Conservation (phyloP, 2,113 vertebrate genomes). For the Nansenia antarctica region DNA sequence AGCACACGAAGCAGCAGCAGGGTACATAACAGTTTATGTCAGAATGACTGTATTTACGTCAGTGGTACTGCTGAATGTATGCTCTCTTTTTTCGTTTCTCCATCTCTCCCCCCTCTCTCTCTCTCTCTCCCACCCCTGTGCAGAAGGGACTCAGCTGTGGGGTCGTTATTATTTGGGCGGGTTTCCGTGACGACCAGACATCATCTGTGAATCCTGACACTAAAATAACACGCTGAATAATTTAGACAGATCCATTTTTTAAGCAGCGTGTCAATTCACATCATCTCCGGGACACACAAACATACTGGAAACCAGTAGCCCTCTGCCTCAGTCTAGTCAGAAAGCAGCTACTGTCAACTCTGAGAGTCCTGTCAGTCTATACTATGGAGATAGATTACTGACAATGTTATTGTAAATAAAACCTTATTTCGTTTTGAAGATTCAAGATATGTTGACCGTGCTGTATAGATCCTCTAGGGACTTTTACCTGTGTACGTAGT, state of each 20-base stretch:
- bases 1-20: not conserved
- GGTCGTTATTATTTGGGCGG: slow-evolving; percentile 57
- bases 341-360: too few relatives aligned
- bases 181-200: slow-evolving; percentile 74
- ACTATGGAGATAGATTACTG: not conserved
- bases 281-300: slow-evolving; percentile 27
- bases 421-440: not conserved
- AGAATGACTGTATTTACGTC: not conserved
- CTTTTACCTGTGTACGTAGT: too few relatives aligned
- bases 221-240: slow-evolving; percentile 80
- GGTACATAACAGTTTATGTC: not conserved
- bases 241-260: slow-evolving; percentile 75
- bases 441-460: not conserved
- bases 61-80: too few relatives aligned
- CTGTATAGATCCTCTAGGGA: not conserved
- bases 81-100: slow-evolving; percentile 7
- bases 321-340: too few relatives aligned
- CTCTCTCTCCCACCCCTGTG: too few relatives aligned
- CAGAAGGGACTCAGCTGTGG: slow-evolving; percentile 58
- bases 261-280: slow-evolving; percentile 72
- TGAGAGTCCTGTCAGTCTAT: too few relatives aligned
- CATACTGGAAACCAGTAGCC: slow-evolving; percentile 44
- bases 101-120: slow-evolving; percentile 8
- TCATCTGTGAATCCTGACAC: slow-evolving; percentile 55
- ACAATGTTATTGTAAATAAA: not conserved